phyloP scores from a whole-genome alignment of 2,797 vertebrate species.

The Nasua narica region DNA sequence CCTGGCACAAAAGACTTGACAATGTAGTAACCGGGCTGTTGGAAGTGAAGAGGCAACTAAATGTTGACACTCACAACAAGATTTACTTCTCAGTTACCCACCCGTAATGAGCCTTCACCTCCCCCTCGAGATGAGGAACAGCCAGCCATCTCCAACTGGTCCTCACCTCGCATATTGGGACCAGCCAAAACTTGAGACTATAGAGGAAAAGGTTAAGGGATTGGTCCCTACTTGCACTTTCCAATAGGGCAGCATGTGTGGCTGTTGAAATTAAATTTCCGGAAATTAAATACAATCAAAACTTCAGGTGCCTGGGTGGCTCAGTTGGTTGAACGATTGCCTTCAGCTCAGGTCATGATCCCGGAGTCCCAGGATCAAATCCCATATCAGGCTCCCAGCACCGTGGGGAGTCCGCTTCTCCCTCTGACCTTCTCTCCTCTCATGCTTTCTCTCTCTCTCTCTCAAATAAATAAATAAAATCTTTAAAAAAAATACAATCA shows the following conservation, averaged over 20 bases:
- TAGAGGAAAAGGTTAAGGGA: background rate
- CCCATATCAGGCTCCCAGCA: no score
- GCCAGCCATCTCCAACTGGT: rapidly evolving
- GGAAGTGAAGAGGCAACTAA: background rate
- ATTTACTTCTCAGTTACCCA: background rate
- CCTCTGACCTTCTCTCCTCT: no score
- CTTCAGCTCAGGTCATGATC: no score
- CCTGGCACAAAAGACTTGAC: background rate
- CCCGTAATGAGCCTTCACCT: background rate
- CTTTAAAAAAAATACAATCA: background rate
- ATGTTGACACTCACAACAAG: background rate
- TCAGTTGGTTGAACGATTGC: no score
- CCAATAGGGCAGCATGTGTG: rapidly evolving
- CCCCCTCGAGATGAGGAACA: background rate
- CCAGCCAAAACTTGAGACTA: background rate
- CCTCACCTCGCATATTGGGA: background rate
- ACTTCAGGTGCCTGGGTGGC: no score
- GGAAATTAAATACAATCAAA: background rate
- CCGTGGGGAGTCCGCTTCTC: no score
- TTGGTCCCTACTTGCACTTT: background rate
- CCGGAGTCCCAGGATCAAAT: no score
- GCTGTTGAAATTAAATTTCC: background rate
- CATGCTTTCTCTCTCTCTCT: no score
- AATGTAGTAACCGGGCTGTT: background rate
- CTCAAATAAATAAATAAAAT: no score